Evolutionary conservation across 2,113 vertebrate genomes (phyloP), one percentile per base, ranked within the genome.

Genomic region (Gobius niger): DNA sequence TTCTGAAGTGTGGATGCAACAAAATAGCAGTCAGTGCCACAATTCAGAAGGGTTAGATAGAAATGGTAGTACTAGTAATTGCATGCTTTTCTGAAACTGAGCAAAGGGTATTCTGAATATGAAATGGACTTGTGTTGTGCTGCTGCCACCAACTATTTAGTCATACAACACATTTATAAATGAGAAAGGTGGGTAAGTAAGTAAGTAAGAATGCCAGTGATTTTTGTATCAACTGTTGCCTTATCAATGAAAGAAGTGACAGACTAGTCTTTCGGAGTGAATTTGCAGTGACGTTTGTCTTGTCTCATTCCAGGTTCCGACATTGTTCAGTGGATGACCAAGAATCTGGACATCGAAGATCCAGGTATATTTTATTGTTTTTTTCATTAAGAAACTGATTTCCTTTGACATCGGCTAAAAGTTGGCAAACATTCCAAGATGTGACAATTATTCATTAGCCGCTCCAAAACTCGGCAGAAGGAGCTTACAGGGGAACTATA

Each of bases 271-370:
- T 12, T 53, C 7, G 64, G 64, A 80, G 47, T 67, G 68, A n/a
- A n/a, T n/a, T 34, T 62, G 70, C 46, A 13, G n/a, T 46, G 44
- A 7, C 47, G 18, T 24, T 13, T 80, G 42, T 91, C 18, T 89
- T 92, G 12, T 74, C 19, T 67, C 47, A 1, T 82, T 88, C 67
- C 89, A 99, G 96, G 97, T 87, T 96, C 96, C 80, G 96, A 99
- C 69, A 98, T 99, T 87, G 96, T 99, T 85, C 97, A 98, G 34
- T 99, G 97, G 97, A 93, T 99, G 93, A 94, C 95, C 75, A 98
- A 96, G 93, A 97, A 98, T 80, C 91, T 99, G 87, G 95, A 92
- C 57, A 96, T 99, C 85, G 97, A 99, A 89, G 97, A 99, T 76
- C 97, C 95, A 96, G 97, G 97, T 98, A 7, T 13, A 11, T 10